Evolutionary conservation across 2,888 invertebrate genomes (phyloP), one percentile per base, ranked within the genome.

Genomic region (Erynnis tages): DNA sequence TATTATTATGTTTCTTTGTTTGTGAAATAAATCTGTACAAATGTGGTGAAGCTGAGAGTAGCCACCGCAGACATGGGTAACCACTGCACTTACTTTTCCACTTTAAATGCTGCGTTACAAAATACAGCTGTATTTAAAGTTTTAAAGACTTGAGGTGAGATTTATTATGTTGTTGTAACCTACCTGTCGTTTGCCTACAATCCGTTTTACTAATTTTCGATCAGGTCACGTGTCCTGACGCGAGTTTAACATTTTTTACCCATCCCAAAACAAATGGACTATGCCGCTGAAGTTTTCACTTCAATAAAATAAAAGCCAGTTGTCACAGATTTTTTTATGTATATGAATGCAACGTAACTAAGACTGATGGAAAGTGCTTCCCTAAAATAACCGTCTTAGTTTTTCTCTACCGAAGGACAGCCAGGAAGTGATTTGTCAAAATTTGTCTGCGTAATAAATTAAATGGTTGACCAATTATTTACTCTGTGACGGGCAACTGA

Each of bases 371-470:
- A 25, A 32, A 17, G 32, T 48, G 40, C 25, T 37, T 49, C 32
- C 23, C 17, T 17, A 49, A 49, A 41, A 41, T 49, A 25, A 49
- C 32, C 32, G 50, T 30, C 27, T 52, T 44, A 35, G 50, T 52
- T 52, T 52, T 52, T 52, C 37, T n/a, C 43, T 25, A 16, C 50
- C 14, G 44, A 44, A 38, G 45, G 45, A 45, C 45, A 53, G 47
- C 27, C 23, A 38, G 41, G 62, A 57, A 63, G 68, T 69, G 65
- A 76, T 81, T 76, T 79, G 76, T 81, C 76, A 81, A 78, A 81
- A 81, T 80, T 78, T 79, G 76, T 76, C 76, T 66, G 61, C 66
- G 69, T 76, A 75, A 83, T 82, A 84, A 82, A 82, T 82, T 76
- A 75, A 69, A 70, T 66, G 73, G 68, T 61, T 64, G 66, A 64